These are phyloP conservation scores for Tympanuchus pallidicinctus DNA, from an alignment of 2,113 vertebrate genomes.

Conservation along the genomic window DNA sequence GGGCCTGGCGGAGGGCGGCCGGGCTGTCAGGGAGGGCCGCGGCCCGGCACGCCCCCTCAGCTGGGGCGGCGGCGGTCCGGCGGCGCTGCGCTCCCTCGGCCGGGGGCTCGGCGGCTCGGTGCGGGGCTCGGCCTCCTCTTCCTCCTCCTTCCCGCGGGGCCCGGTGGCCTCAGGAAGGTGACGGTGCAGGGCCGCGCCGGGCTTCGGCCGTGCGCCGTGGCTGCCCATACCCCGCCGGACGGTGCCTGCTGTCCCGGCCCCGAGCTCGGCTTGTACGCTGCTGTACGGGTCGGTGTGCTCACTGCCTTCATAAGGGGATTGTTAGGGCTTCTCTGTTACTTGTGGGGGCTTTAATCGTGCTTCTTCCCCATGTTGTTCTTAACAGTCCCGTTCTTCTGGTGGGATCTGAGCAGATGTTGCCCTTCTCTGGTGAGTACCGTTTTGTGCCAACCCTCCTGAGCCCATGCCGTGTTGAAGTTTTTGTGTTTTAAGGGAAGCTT, in stretches of 20 bases:
- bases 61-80: not conserved
- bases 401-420: slow-evolving; percentile 24
- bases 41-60: slow-evolving; percentile 24
- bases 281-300: not conserved
- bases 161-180: too few relatives aligned
- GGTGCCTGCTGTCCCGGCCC: not conserved
- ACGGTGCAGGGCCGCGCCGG: too few relatives aligned
- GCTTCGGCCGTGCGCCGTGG: too few relatives aligned
- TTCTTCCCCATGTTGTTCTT: not conserved
- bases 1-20: slow-evolving; percentile 40
- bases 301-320: fast-evolving
- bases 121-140: too few relatives aligned
- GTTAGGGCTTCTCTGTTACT: not conserved
- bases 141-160: too few relatives aligned
- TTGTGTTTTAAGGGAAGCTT: not conserved
- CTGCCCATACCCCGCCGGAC: not conserved
- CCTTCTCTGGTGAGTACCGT: not conserved
- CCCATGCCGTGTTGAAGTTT: not conserved
- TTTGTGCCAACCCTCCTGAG: not conserved
- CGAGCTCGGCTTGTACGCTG: not conserved
- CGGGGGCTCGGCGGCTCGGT: too few relatives aligned
- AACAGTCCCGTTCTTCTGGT: not conserved
- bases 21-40: slow-evolving; percentile 4
- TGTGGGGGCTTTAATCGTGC: not conserved
- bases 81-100: too few relatives aligned